phyloP scores from a whole-genome alignment of 2,888 invertebrate genomes.

The Aethes cnicana region DNA sequence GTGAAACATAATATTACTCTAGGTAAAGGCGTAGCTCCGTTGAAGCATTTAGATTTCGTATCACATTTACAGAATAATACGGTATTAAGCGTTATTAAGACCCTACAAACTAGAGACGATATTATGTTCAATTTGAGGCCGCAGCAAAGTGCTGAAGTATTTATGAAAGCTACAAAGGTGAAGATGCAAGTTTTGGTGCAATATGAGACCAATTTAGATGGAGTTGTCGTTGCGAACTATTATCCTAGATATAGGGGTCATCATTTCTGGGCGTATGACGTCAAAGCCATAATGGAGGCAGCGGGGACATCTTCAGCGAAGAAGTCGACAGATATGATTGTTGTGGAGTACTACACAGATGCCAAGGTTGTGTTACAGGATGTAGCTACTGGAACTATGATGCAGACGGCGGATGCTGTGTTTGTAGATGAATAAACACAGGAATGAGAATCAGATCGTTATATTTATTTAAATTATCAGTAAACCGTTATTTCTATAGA shows the following conservation, averaged over 20 bases:
- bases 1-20: constrained; percentile 1
- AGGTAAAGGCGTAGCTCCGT: background rate
- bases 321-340: constrained; percentile 32
- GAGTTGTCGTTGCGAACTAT: constrained; percentile 37
- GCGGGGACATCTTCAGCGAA: constrained; percentile 6
- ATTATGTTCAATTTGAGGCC: constrained; percentile 5
- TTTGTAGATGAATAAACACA: no score
- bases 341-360: constrained; percentile 33
- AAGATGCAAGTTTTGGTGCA: constrained; percentile 29
- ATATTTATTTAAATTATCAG: no score
- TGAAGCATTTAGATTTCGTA: background rate
- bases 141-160: background rate
- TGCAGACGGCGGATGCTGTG: constrained; percentile 11
- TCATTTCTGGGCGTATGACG: constrained; percentile 39
- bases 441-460: no score
- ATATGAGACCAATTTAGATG: constrained; percentile 35
- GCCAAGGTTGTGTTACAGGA: constrained; percentile 20
- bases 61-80: background rate
- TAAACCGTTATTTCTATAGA: no score
- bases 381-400: background rate
- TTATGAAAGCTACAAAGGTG: constrained; percentile 1
- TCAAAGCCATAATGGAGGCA: constrained; percentile 23
- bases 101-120: background rate
- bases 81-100: background rate
- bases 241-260: constrained; percentile 28